A percentile compares a stretch with the other conserved stretches of the same genome.
Evolutionary conservation across 1,140 invertebrate genomes (phyloP).

Genomic region (Heterodera carotae): DNA sequence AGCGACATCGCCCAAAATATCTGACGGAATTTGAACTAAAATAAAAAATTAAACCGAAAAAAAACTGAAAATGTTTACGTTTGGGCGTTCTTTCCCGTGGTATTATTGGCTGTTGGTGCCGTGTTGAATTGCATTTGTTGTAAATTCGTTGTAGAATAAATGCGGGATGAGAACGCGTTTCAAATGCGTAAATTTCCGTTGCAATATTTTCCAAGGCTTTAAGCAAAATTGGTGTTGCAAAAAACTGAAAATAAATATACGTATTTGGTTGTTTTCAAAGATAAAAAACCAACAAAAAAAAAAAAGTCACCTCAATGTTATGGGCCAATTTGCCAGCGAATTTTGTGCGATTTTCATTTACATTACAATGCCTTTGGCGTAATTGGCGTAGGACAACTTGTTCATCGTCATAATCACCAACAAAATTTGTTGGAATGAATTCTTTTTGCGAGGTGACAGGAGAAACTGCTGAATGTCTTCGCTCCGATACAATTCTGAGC

Average conservation of each 20-base stretch:
- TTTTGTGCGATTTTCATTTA: neutral
- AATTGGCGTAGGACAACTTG: too few relatives aligned
- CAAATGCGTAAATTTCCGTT: too few relatives aligned
- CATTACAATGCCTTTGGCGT: too few relatives aligned
- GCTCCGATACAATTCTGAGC: neutral
- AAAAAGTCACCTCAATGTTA: neutral
- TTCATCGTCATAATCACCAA: neutral
- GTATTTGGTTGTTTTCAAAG: neutral
- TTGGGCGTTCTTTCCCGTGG: too few relatives aligned
- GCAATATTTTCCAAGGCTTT: neutral
- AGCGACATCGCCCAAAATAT: too few relatives aligned
- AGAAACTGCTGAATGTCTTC: neutral
- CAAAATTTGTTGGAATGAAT: neutral
- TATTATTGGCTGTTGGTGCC: neutral
- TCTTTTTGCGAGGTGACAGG: too few relatives aligned
- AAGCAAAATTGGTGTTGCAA: neutral
- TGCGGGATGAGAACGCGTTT: neutral
- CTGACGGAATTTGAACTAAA: too few relatives aligned
- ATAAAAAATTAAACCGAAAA: too few relatives aligned
- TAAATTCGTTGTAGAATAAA: neutral
- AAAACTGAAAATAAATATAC: neutral
- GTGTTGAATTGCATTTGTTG: neutral
- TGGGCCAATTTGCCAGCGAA: neutral
- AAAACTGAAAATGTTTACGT: too few relatives aligned
- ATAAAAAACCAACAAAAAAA: too few relatives aligned